These are phyloP conservation scores for Myripristis jacobus DNA, from an alignment of 2,797 vertebrate species.

Conservation along the genomic window DNA sequence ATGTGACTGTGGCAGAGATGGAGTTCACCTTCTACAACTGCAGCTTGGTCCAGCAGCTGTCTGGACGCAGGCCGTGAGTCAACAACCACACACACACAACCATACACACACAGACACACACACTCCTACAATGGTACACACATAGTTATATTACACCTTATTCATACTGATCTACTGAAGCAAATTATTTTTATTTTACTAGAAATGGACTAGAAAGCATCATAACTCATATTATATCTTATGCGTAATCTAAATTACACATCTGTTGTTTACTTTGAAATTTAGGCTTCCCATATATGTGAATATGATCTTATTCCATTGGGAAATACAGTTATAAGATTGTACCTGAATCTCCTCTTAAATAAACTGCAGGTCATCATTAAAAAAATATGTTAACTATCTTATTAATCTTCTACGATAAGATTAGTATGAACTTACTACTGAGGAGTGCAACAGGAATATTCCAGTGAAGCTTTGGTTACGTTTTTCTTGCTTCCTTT, in stretches of 20 bases:
- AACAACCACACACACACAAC: conserved; percentile 2
- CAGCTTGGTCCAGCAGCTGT: conserved; percentile 87
- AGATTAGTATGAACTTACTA: too few relatives aligned
- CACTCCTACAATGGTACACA: neutral
- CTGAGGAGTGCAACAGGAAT: too few relatives aligned
- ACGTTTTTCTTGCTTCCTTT: neutral
- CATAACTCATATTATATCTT: neutral
- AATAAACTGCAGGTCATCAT: too few relatives aligned
- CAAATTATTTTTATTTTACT: too few relatives aligned
- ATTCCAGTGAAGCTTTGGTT: too few relatives aligned
- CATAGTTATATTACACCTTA: too few relatives aligned
- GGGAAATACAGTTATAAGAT: neutral
- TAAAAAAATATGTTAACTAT: too few relatives aligned
- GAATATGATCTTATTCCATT: neutral
- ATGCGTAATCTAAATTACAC: neutral
- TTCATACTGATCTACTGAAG: too few relatives aligned
- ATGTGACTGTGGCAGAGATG: conserved; percentile 87
- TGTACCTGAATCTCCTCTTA: neutral
- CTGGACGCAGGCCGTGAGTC: conserved; percentile 91
- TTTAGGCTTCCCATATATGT: neutral
- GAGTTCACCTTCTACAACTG: conserved; percentile 96
- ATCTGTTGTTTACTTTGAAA: neutral
- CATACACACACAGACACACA: conserved; percentile 5
- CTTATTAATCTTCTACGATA: too few relatives aligned
- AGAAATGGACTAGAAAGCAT: too few relatives aligned